Percentiles rank a stretch among this genome's conserved stretches.
phyloP scores from a whole-genome alignment of 2,888 invertebrate species.

The Eurois occulta region DNA sequence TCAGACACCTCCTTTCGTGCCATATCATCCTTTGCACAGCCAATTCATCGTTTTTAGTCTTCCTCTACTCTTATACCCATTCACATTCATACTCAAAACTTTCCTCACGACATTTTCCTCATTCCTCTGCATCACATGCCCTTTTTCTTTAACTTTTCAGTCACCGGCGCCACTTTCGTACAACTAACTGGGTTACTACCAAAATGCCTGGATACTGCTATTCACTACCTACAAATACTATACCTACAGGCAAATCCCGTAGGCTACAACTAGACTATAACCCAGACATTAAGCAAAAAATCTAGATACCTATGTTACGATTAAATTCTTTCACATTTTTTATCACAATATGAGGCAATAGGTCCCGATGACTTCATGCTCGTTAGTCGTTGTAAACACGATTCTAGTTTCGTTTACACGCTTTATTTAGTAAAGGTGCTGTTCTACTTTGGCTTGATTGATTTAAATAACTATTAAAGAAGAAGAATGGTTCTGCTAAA shows the following conservation, averaged over 20 bases:
- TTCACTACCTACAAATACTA: background rate
- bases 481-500: background rate
- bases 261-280: background rate
- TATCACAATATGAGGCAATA: slow-evolving; percentile 52
- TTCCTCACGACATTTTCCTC: too few relatives aligned
- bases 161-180: too few relatives aligned
- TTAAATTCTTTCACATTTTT: slow-evolving; percentile 65
- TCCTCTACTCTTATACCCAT: too few relatives aligned
- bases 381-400: background rate
- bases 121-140: too few relatives aligned
- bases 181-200: background rate
- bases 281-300: slow-evolving; percentile 59
- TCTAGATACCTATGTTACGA: slow-evolving; percentile 39
- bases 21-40: too few relatives aligned
- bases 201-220: background rate
- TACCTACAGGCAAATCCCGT: background rate
- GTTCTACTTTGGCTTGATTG: background rate
- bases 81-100: too few relatives aligned
- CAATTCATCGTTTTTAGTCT: too few relatives aligned
- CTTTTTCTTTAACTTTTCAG: too few relatives aligned
- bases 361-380: slow-evolving; percentile 51
- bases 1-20: too few relatives aligned
- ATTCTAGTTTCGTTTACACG: slow-evolving; percentile 37
- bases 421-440: background rate
- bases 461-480: background rate